Evolutionary conservation across 2,888 invertebrate genomes (phyloP), one percentile per base, ranked within the genome.

Genomic region (Atethmia centrago): DNA sequence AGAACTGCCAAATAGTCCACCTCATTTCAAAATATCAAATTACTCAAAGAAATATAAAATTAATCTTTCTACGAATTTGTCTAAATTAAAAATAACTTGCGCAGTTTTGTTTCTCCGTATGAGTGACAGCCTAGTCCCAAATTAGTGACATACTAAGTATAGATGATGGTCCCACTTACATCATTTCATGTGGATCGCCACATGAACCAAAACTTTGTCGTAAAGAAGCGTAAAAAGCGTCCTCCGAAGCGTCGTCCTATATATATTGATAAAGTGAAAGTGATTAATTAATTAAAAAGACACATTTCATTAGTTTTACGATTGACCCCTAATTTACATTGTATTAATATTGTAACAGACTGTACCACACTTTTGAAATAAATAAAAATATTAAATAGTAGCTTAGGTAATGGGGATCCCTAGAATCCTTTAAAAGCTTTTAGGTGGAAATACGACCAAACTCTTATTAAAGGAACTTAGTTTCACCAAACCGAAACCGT

Each of bases 81-180:
- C 42, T 40, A 49, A 65, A 71, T 65, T 59, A 65, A 55, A 74
- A 79, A 74, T 74, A 65, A 65, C 16, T 51, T 71, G 68, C 67
- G 51, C 28, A 64, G 61, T 66, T 77, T 47, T 51, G 49, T 53
- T 74, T 83, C 67, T 58, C 12, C 56, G 64, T 71, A 79, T 79
- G 40, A 56, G 66, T 61, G 70, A 58, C 66, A 67, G 51, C 40
- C 51, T 56, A 61, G 28, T 70, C 55, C 31, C 40, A 56, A 78
- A 67, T 61, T 40, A 56, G 58, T 64, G 28, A 10, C 53, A 53
- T 59, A 68, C n/a, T 14, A 40, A 19, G 19, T 21, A 53, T 67
- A 36, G 28, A 25, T n/a, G n/a, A 68, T 62, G 12, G 21, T 49
- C 9, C 3, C 36, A 31, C n/a, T 47, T 5, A 12, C 45, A 36